These are phyloP conservation scores for Pagrus major DNA, from an alignment of 2,113 vertebrate genomes.

Conservation along the genomic window DNA sequence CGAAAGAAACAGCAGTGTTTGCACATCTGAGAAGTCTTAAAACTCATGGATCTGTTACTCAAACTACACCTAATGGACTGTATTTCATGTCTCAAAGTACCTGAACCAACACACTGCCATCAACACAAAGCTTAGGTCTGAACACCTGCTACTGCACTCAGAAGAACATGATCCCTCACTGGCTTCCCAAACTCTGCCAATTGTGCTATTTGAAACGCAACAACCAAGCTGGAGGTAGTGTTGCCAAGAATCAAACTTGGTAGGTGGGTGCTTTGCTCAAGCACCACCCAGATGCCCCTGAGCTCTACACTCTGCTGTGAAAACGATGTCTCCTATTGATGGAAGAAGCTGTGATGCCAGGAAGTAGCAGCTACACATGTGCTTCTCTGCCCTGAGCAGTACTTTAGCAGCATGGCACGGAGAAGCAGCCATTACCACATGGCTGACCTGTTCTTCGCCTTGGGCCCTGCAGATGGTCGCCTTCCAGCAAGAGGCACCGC, in stretches of 20 bases:
- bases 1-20: neutral
- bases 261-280: neutral
- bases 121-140: neutral
- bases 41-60: constrained; percentile 13
- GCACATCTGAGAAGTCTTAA: neutral
- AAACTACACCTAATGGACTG: neutral
- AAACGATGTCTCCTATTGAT: constrained; percentile 4
- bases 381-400: constrained; percentile 24
- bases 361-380: constrained; percentile 17
- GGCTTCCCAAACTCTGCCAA: neutral
- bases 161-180: neutral
- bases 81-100: neutral
- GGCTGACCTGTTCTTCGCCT: constrained; percentile 45
- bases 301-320: neutral
- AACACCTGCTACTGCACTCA: neutral
- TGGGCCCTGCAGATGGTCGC: constrained; percentile 39
- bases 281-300: neutral
- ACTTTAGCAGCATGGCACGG: constrained; percentile 23
- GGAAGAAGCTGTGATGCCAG: constrained; percentile 5
- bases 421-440: constrained; percentile 43
- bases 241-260: constrained; percentile 6
- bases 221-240: neutral
- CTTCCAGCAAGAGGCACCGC: constrained; percentile 12
- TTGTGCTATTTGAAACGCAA: neutral
- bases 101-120: neutral